Base-by-base conservation (phyloP, 2,888 invertebrate genomes). In the Melieria omissa region DNA sequence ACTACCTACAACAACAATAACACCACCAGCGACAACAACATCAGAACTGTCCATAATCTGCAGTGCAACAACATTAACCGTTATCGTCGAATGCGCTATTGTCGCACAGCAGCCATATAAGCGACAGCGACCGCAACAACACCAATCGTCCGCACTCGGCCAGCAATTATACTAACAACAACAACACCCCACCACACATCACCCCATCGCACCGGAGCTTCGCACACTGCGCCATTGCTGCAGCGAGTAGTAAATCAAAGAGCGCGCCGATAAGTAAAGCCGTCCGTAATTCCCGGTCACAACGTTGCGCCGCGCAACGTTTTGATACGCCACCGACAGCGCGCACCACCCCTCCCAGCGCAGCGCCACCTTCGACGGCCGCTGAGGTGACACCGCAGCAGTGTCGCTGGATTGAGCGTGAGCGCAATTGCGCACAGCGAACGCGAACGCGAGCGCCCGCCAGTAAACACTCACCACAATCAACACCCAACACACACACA, bases 241-340 rank as follows among this genome's bases (percentile, higher is more conserved):
- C 29, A 29, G 29, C 29, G n/a, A 66, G 57, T 45, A 67, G 66
- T 60, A 58, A 67, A 67, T 60, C 46, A 60, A n/a, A n/a, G 66
- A 67, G 60, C 60, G 66, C 65, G 41, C 9, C 29, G 52, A 49
- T 60, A 61, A 61, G 47, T 47, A 52, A 65, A 29, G 42, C 52
- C 52, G 52, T 44, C 54, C 54, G 54, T 52, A 65, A 65, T 65
- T 65, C n/a, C 42, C 64, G 64, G 60, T 54, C 49, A 61, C 10
- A 41, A 49, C 60, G 42, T 44, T 12, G 16, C 42, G 52, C 44
- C 49, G 7, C 57, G 52, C 45, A 14, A 9, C 12, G 29, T 29
- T 46, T 57, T 65, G 55, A 63, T 63, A 16, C 55, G 16, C 47
- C 10, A 65, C 41, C 29, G 42, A 7, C 16, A 29, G 12, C 52